These are phyloP conservation scores for Nyleta sp. DNA, from an alignment of 2,888 invertebrate species.

Conservation along the genomic window DNA sequence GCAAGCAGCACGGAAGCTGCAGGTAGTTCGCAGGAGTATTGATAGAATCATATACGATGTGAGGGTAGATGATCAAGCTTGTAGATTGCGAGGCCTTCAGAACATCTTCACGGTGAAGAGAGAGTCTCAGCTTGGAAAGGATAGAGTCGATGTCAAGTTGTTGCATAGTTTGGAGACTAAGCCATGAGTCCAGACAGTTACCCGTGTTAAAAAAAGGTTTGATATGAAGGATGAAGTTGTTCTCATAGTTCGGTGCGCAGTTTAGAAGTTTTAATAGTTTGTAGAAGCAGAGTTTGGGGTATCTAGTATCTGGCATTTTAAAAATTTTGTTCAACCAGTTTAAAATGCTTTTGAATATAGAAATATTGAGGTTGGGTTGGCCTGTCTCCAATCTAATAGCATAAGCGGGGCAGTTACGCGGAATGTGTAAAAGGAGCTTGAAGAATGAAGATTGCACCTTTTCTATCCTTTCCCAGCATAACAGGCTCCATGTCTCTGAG, in stretches of 20 bases:
- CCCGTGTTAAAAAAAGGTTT: no score
- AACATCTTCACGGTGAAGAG: no score
- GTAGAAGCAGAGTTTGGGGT: not conserved
- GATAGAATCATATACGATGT: no score
- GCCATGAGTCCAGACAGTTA: no score
- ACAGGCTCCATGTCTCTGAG: not conserved
- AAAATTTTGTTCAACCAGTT: not conserved
- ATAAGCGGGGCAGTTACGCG: not conserved
- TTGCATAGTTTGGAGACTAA: no score
- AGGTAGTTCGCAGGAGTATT: no score
- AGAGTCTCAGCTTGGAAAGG: no score
- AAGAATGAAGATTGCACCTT: not conserved
- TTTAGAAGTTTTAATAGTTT: not conserved
- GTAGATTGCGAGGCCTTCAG: no score
- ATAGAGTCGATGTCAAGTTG: no score
- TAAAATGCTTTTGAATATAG: not conserved
- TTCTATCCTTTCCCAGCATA: not conserved
- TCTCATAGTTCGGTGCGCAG: not conserved
- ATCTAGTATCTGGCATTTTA: not conserved
- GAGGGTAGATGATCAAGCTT: no score
- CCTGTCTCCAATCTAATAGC: not conserved
- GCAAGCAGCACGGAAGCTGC: no score
- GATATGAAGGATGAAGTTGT: not conserved
- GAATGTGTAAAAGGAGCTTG: not conserved
- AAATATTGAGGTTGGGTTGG: not conserved